A percentile compares a stretch with the other conserved stretches of the same genome.
phyloP scores from a whole-genome alignment of 2,888 invertebrate species.

The Tachina grossa region DNA sequence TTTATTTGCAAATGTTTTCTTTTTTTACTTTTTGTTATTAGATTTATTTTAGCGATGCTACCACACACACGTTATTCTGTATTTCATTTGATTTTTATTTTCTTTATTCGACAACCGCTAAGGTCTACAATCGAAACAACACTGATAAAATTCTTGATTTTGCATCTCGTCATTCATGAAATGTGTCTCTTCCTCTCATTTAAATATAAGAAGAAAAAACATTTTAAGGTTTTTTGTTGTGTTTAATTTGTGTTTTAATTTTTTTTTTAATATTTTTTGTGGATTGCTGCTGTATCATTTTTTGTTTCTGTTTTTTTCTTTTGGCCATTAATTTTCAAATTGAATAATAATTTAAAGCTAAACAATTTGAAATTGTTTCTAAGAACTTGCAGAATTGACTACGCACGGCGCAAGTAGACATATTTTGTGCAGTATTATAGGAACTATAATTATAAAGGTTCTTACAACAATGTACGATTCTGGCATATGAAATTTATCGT shows the following conservation, averaged over 20 bases:
- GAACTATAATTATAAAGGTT: too few relatives aligned
- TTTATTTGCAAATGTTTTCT: conserved; percentile 1
- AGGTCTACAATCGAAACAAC: conserved; percentile 39
- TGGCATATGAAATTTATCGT: too few relatives aligned
- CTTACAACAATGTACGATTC: too few relatives aligned
- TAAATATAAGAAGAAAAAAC: conserved; percentile 12
- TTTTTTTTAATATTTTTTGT: neutral
- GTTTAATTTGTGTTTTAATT: neutral
- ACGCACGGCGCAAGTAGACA: too few relatives aligned
- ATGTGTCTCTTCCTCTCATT: conserved; percentile 29
- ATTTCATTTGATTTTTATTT: neutral
- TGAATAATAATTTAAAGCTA: neutral
- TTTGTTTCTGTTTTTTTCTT: neutral
- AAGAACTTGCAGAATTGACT: neutral
- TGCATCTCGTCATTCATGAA: conserved; percentile 7
- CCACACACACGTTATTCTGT: conserved; percentile 6
- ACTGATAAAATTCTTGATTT: conserved; percentile 57
- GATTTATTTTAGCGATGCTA: conserved; percentile 21
- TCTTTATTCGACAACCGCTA: conserved; percentile 63
- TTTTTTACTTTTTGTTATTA: conserved; percentile 33
- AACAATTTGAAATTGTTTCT: neutral
- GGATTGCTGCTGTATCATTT: neutral
- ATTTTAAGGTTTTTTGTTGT: neutral
- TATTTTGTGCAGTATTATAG: too few relatives aligned
- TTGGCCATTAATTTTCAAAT: neutral